Evolutionary conservation across 2,888 invertebrate species (phyloP).

Genomic region (Thera britannica): DNA sequence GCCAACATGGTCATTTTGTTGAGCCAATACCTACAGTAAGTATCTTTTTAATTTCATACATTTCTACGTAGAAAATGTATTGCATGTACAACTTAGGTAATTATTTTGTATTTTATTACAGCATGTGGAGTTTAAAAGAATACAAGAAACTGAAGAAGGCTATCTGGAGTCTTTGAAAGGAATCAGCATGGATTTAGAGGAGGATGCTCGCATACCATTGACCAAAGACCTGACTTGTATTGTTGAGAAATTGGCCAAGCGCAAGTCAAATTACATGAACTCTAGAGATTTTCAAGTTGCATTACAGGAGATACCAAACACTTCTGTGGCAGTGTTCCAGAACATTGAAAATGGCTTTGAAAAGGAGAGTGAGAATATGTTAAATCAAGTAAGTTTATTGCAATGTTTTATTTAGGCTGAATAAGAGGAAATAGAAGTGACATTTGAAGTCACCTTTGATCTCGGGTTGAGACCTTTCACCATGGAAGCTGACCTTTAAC

Average conservation of each 20-base stretch:
- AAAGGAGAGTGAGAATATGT: constrained; percentile 78
- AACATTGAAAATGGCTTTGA: constrained; percentile 71
- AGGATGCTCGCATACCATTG: constrained; percentile 69
- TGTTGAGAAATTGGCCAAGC: constrained; percentile 78
- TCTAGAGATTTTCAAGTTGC: constrained; percentile 50
- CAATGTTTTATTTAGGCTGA: not conserved
- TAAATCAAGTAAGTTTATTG: constrained; percentile 80
- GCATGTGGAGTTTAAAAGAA: constrained; percentile 75
- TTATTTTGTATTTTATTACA: not conserved
- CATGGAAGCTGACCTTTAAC: no score
- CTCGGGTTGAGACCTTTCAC: no score
- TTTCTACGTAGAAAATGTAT: not conserved
- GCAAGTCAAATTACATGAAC: constrained; percentile 38
- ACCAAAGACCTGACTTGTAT: constrained; percentile 84
- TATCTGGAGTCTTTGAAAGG: constrained; percentile 71
- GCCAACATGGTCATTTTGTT: constrained; percentile 73
- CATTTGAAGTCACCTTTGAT: no score
- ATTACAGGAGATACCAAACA: constrained; percentile 85
- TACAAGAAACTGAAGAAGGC: constrained; percentile 76
- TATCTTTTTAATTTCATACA: constrained; percentile 32
- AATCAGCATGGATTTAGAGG: constrained; percentile 47
- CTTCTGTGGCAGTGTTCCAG: constrained; percentile 87
- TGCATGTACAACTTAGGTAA: no score
- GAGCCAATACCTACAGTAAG: constrained; percentile 77
- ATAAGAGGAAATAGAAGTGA: not conserved